These are phyloP conservation scores for Panurus biarmicus DNA, from an alignment of 2,113 vertebrate species.

Conservation along the genomic window DNA sequence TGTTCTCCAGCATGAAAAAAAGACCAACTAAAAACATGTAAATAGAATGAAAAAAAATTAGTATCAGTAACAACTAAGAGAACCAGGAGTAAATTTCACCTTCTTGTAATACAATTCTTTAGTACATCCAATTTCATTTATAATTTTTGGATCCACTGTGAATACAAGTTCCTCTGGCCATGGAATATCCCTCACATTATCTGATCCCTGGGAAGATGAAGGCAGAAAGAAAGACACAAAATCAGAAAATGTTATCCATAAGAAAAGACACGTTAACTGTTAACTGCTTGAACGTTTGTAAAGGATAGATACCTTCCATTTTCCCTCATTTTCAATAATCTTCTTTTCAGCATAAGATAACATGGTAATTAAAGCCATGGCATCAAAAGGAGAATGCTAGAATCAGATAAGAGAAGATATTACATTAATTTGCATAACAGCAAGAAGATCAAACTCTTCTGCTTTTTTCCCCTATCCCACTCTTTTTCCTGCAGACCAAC, in stretches of 20 bases:
- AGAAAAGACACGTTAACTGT: neutral
- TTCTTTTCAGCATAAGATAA: constrained; percentile 77
- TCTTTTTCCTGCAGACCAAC: neutral
- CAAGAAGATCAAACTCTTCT: neutral
- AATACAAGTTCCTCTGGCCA: constrained; percentile 87
- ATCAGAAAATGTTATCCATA: neutral
- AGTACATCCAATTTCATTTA: constrained; percentile 70
- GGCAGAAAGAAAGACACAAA: neutral
- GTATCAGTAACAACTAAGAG: neutral
- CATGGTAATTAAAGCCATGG: constrained; percentile 84
- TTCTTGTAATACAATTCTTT: constrained; percentile 79
- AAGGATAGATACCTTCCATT: constrained; percentile 84
- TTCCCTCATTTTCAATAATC: constrained; percentile 77
- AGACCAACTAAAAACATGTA: neutral
- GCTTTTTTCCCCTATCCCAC: neutral
- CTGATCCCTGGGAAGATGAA: constrained; percentile 70
- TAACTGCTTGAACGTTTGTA: neutral
- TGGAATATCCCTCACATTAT: constrained; percentile 73
- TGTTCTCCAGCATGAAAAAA: neutral
- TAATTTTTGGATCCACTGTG: constrained; percentile 79
- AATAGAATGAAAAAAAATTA: neutral
- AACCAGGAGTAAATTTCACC: constrained; percentile 60
- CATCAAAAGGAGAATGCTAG: constrained; percentile 91
- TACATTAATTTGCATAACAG: neutral
- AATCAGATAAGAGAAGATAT: constrained; percentile 25